phyloP scores from a whole-genome alignment of 2,888 invertebrate species.

The Apoda limacodes region DNA sequence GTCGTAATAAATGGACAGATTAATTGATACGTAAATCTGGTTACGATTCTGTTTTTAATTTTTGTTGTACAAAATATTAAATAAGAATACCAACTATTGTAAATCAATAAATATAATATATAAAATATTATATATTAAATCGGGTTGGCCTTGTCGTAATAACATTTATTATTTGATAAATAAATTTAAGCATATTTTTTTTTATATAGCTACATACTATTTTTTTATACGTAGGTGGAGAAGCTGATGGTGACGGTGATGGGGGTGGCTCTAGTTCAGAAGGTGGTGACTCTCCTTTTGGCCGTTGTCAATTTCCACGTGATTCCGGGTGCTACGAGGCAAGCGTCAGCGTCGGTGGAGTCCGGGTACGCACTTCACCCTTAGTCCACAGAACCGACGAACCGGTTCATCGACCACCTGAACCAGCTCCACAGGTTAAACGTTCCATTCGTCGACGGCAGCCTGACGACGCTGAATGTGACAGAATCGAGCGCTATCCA shows the following conservation, averaged over 20 bases:
- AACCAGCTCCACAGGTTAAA: conserved; percentile 61
- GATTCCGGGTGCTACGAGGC: conserved; percentile 86
- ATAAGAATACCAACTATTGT: no score
- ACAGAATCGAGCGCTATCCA: conserved; percentile 65
- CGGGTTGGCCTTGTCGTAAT: no score
- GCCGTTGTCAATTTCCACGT: conserved; percentile 82
- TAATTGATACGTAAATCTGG: conserved; percentile 8
- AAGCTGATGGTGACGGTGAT: conserved; percentile 81
- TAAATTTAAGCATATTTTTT: no score
- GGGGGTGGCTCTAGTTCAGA: conserved; percentile 85
- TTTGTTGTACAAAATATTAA: conserved; percentile 16
- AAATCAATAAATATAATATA: no score
- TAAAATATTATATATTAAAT: no score
- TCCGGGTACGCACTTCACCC: conserved; percentile 67
- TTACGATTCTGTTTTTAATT: conserved; percentile 20
- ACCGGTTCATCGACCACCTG: conserved; percentile 61
- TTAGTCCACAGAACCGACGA: conserved; percentile 70
- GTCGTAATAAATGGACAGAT: conserved; percentile 6
- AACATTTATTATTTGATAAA: no score
- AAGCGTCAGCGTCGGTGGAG: conserved; percentile 51
- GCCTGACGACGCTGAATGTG: conserved; percentile 66
- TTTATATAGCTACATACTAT: no score
- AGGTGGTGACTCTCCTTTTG: conserved; percentile 82
- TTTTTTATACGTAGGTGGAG: conserved; percentile 45
- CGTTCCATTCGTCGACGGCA: conserved; percentile 72